Evolutionary conservation across 2,113 vertebrate species (phyloP).

Genomic region (Phaetusa simplex): DNA sequence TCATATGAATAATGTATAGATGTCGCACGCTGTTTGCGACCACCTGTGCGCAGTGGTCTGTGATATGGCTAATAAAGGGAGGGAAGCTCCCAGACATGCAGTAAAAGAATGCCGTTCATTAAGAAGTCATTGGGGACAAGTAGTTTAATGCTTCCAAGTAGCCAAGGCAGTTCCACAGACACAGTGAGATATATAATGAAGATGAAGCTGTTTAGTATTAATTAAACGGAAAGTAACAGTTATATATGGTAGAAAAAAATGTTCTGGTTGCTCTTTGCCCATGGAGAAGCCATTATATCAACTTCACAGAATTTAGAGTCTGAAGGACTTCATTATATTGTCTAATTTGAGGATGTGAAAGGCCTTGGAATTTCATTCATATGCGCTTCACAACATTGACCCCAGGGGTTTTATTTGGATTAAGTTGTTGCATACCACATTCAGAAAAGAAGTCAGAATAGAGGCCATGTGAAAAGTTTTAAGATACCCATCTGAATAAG

Average conservation of each 20-base stretch:
- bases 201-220: background rate
- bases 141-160: constrained; percentile 9
- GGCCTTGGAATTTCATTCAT: background rate
- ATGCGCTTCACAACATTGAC: background rate
- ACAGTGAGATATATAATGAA: constrained; percentile 1
- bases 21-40: background rate
- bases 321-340: background rate
- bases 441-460: background rate
- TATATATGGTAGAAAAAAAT: background rate
- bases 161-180: background rate
- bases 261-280: background rate
- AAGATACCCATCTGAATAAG: background rate
- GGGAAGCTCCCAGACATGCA: background rate
- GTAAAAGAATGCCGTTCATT: constrained; percentile 21
- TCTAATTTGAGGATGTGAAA: background rate
- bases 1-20: background rate
- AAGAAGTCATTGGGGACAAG: background rate
- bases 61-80: background rate
- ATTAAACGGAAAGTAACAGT: constrained; percentile 9
- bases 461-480: background rate
- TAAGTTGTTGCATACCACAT: background rate
- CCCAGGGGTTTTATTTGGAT: background rate
- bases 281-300: background rate
- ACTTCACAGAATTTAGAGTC: background rate
- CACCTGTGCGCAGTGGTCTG: background rate